Evolutionary conservation across 37 sponge, comb jelly and placozoan genomes (phyloP).

Genomic region (Beroe forskalii): DNA sequence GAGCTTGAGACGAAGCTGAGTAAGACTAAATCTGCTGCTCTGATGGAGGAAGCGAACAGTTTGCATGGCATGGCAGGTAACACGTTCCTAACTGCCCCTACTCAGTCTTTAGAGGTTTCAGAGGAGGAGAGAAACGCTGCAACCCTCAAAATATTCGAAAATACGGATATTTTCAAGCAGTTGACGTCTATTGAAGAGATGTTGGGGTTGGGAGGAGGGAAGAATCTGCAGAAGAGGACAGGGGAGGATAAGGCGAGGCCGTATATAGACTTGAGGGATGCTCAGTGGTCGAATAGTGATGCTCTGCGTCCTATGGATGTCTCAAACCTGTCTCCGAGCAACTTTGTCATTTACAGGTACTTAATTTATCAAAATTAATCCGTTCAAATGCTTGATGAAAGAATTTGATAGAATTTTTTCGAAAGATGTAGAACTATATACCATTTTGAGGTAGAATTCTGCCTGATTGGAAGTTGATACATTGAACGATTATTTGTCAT

Average conservation of each 20-base stretch:
- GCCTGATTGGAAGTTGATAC: no score
- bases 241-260: background rate
- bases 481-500: no score
- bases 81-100: background rate
- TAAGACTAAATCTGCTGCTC: background rate
- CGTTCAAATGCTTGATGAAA: no score
- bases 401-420: no score
- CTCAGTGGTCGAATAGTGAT: constrained; percentile 66
- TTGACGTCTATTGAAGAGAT: background rate
- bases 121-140: background rate
- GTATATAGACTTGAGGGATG: constrained; percentile 67
- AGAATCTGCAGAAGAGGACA: background rate
- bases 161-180: constrained; percentile 3
- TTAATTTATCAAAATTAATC: no score
- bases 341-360: constrained; percentile 68
- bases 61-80: background rate
- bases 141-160: background rate
- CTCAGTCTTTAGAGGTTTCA: background rate
- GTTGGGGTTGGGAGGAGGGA: background rate
- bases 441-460: no score
- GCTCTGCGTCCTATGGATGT: constrained; percentile 59
- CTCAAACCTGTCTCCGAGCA: constrained; percentile 65
- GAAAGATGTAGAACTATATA: no score
- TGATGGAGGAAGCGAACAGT: background rate
- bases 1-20: background rate